Percentiles rank a stretch among this genome's conserved stretches.
phyloP scores from a whole-genome alignment of 2,797 vertebrate genomes.

The Ctenochaetus hawaiiensis region DNA sequence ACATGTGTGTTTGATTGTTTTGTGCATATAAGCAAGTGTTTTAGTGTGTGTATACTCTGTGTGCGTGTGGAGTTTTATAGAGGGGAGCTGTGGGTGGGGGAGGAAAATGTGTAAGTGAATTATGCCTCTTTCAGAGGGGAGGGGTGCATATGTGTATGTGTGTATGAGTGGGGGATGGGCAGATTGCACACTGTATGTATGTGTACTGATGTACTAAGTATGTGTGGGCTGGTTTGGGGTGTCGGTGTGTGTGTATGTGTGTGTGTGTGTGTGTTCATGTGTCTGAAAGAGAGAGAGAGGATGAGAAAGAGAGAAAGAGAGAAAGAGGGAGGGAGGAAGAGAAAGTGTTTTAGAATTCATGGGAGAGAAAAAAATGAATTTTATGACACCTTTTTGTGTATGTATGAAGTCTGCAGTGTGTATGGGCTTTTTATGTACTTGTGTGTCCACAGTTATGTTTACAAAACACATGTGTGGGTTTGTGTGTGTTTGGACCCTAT shows the following conservation, averaged over 20 bases:
- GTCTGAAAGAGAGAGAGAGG: not conserved
- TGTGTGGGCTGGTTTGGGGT: constrained; percentile 66
- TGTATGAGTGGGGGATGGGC: constrained; percentile 78
- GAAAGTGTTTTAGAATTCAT: constrained; percentile 29
- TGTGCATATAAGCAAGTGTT: constrained; percentile 20
- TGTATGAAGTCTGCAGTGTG: constrained; percentile 33
- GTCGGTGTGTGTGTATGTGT: constrained; percentile 29
- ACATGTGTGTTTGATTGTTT: constrained; percentile 21
- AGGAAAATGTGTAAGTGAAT: constrained; percentile 82
- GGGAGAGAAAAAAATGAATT: constrained; percentile 52
- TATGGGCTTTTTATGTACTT: constrained; percentile 11
- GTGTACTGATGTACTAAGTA: constrained; percentile 60
- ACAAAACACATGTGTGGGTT: not conserved
- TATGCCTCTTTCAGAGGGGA: constrained; percentile 81
- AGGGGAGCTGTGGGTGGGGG: constrained; percentile 79
- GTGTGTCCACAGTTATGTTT: constrained; percentile 8
- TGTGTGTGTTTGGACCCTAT: constrained; percentile 19
- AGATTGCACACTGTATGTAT: constrained; percentile 65
- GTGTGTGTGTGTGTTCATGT: constrained; percentile 31
- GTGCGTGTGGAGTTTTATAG: constrained; percentile 69
- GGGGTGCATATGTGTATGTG: constrained; percentile 79
- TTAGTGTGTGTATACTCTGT: constrained; percentile 33
- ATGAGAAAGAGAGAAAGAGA: not conserved
- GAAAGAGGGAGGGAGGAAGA: not conserved
- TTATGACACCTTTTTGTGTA: constrained; percentile 45